Base-by-base conservation (phyloP, 2,888 invertebrate genomes). In the Lissocephala sabroskyi region DNA sequence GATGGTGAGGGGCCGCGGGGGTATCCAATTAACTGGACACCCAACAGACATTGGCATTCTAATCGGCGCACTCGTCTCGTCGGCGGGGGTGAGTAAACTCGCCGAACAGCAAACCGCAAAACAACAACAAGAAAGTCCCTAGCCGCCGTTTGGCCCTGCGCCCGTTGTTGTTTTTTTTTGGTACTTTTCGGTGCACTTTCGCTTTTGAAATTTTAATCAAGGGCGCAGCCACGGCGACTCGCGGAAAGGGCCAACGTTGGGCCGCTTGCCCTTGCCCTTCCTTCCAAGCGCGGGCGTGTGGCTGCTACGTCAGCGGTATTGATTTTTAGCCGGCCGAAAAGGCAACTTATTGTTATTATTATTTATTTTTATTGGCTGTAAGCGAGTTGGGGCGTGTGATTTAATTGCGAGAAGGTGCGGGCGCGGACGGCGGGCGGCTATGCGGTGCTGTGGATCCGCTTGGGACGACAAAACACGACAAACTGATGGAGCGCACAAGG, bases 11-110 rank as follows among this genome's bases (percentile, higher is more conserved):
- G 56, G 71, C 54, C 49, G n/a, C n/a, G 78, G 56, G 41, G 76
- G 61, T 65, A 77, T 76, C 79, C 80, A 79, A 66, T 74, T 62
- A 61, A 56, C 50, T 61, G 65, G 59, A 70, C 53, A 62, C 56
- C 47, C 58, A 59, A 73, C 70, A 68, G 58, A 63, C 75, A 78
- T 79, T 65, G 56, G 52, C 73, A 73, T 73, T 62, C 49, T 65
- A 65, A 45, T 45, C 44, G 40, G 45, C 52, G n/a, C 16, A 35
- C 13, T 35, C 16, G 13, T 13, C 35, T 35, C 18, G 32, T 26
- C 28, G 4, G 7, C 2, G 10, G 16, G 28, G 14, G 16, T 14
- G 28, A 10, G n/a, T n/a, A 18, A 32, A 33, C 26, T 26, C n/a
- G 18, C 17, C 11, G 16, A 17, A 26, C 17, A 11, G 2, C 19